Base-by-base conservation (phyloP, 2,888 invertebrate genomes). In the Drosophila birchii region DNA sequence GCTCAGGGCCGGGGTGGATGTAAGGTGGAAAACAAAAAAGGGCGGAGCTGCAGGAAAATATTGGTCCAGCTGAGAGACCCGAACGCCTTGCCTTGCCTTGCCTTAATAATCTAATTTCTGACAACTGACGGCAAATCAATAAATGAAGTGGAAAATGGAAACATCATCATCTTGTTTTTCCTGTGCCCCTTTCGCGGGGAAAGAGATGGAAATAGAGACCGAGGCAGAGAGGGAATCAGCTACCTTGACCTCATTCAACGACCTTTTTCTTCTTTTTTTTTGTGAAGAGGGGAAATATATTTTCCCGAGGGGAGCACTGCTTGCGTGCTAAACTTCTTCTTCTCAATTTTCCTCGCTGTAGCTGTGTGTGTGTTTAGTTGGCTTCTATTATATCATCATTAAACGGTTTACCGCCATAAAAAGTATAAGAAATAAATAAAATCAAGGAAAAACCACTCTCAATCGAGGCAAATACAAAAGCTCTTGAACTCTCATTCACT, bases 171-270 rank as follows among this genome's bases (percentile, higher is more conserved):
- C 62, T 61, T 57, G 12, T 57, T 47, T 23, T 14, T 39, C 66
- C 75, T 64, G 72, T 8, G 12, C 26, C 56, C 39, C 38, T 14
- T 39, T 11, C 2, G 14, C 8, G 43, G 23, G 14, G 4, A 54
- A 34, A 60, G 36, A 45, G 38, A 34, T 38, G 32, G 47, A 23
- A 14, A 32, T 2, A 56, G 26, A 57, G 38, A 45, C 32, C 44
- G 29, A 18, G 47, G 16, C 12, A n/a, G 58, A 23, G 34, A 61
- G 45, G 47, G 55, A 68, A 44, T 34, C n/a, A 32, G 78, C 81
- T 76, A 81, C 81, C 85, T 81, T 82, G 85, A 82, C 81, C 85
- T 81, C 75, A 85, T 81, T 82, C 68, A 51, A 64, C 70, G 85
- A 81, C 85, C 75, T 78, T 81, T 81, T 60, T 43, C 20, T 44